A percentile compares a stretch with the other conserved stretches of the same genome.
phyloP scores from a whole-genome alignment of 2,797 vertebrate genomes.

The Falco concolor region DNA sequence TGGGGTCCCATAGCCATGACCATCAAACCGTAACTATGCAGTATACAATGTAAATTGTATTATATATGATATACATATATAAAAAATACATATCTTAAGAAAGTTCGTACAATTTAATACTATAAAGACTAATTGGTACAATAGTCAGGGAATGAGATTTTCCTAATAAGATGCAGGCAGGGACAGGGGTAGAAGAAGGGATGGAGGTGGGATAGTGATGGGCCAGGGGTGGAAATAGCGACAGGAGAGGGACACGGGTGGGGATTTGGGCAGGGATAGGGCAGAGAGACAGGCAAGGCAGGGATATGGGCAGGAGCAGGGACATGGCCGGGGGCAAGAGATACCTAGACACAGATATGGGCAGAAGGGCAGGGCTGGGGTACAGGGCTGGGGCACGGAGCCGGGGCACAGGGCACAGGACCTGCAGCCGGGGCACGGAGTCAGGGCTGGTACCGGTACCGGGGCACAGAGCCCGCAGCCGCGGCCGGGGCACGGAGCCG shows the following conservation, averaged over 20 bases:
- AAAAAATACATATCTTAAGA: too few species aligned
- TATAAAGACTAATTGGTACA: neutral
- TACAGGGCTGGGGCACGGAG: too few species aligned
- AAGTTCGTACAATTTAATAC: neutral
- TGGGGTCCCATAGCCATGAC: neutral
- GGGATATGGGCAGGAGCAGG: too few species aligned
- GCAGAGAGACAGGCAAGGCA: too few species aligned
- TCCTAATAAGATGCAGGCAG: neutral
- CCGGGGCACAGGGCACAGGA: too few species aligned
- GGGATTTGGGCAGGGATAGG: rapidly evolving
- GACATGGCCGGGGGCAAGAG: too few species aligned
- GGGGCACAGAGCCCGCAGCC: too few species aligned
- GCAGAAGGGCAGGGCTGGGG: too few species aligned
- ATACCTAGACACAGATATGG: too few species aligned
- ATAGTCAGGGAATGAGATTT: neutral
- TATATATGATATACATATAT: too few species aligned
- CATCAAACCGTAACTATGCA: neutral
- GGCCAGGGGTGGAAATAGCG: neutral
- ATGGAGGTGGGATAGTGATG: neutral
- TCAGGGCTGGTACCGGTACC: too few species aligned
- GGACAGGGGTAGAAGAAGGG: neutral
- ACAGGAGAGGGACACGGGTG: neutral
- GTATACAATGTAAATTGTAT: rapidly evolving
- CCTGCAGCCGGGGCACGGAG: conserved; percentile 11
- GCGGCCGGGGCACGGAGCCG: too few species aligned